Base-by-base conservation (phyloP, 2,888 invertebrate genomes). In the Acanthosepion esculentum region DNA sequence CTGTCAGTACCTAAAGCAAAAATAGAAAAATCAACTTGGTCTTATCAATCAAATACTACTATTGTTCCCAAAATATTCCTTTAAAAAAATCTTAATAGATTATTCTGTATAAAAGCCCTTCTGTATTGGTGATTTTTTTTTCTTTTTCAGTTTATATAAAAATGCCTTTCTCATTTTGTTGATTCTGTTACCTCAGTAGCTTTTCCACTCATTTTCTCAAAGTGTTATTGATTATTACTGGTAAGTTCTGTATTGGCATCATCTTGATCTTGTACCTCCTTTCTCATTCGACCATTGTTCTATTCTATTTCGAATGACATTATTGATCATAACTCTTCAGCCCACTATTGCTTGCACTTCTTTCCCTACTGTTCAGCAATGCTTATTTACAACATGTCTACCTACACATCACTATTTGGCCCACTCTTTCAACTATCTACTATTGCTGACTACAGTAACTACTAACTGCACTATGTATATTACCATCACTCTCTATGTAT, bases 171-270 rank as follows among this genome's bases (percentile, higher is more conserved):
- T 78, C n/a, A 10, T 78, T 78, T n/a, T 78, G 78, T 15, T 78
- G 78, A 0, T n/a, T 15, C n/a, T 78, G 64, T 33, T 18, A 78
- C 15, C n/a, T 12, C n/a, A 15, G 78, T 50, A 41, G 20, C 20
- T 15, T 48, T n/a, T 93, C 29, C n/a, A 50, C 93, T 10, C 20
- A 15, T 50, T 48, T n/a, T 50, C 53, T 29, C 12, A n/a, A 8
- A 50, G n/a, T 93, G 93, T 41, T 78, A 78, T 78, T 78, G 78
- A 78, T 78, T 78, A 78, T 78, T 78, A 78, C 78, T 78, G 78
- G n/a, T 78, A 33, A 15, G 59, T 59, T 59, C 59, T 59, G 59
- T 59, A 59, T 78, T 78, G 78, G 78, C n/a, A 78, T 78, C 33
- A 78, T 78, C 78, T n/a, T 78, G 2, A 18, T n/a, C n/a, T 15